Evolutionary conservation across 2,797 vertebrate species (phyloP).

Genomic region (Artibeus lituratus): DNA sequence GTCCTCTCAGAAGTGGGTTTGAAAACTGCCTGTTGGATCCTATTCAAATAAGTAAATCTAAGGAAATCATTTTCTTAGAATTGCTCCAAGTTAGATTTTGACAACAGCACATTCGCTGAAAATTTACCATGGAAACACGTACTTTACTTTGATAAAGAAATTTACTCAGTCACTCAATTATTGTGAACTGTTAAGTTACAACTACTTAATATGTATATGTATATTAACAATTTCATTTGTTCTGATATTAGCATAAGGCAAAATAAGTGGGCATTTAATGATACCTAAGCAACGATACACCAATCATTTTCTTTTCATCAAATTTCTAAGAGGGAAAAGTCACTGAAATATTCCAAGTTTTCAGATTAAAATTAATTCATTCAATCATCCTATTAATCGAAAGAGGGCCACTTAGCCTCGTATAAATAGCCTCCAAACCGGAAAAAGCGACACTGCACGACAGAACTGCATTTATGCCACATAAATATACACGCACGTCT

Average conservation of each 20-base stretch:
- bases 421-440: slow-evolving; percentile 78
- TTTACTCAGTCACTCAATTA: not conserved
- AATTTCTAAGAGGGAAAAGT: slow-evolving; percentile 77
- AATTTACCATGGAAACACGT: not conserved
- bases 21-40: slow-evolving; percentile 24
- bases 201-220: not conserved
- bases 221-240: not conserved
- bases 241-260: not conserved
- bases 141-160: slow-evolving; percentile 24
- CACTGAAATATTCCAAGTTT: slow-evolving; percentile 72
- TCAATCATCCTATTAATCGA: slow-evolving; percentile 68
- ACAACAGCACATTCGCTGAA: slow-evolving; percentile 24
- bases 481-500: slow-evolving; percentile 49
- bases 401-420: slow-evolving; percentile 71
- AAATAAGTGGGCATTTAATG: not conserved
- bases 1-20: slow-evolving; percentile 34
- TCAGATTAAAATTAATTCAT: slow-evolving; percentile 76
- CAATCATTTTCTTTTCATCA: not conserved
- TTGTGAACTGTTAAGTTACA: not conserved
- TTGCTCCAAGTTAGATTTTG: not conserved
- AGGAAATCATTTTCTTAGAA: slow-evolving; percentile 30
- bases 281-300: slow-evolving; percentile 27
- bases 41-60: slow-evolving; percentile 25
- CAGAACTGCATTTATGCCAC: slow-evolving; percentile 63
- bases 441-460: slow-evolving; percentile 56